A percentile compares a stretch with the other conserved stretches of the same genome.
Conservation (phyloP, 2,113 vertebrate genomes). For the Anser brachyrhynchus region DNA sequence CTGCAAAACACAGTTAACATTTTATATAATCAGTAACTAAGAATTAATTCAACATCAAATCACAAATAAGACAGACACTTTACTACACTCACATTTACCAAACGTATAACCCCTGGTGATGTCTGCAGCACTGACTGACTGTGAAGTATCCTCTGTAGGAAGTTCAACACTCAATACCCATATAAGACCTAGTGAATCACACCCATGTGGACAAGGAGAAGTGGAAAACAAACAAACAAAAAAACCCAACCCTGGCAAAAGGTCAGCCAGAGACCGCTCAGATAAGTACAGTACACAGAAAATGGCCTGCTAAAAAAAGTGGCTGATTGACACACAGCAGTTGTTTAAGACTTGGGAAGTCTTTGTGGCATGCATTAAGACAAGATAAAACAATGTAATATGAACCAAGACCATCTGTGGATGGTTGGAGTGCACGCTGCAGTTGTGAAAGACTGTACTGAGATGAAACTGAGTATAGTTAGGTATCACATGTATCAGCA, state of each 20-base stretch:
- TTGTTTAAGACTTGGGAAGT: slow-evolving; percentile 3
- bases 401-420: slow-evolving; percentile 6
- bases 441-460: neutral
- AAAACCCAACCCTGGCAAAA: neutral
- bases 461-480: neutral
- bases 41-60: neutral
- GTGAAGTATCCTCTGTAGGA: neutral
- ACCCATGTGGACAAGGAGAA: neutral
- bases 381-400: slow-evolving; percentile 49
- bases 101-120: neutral
- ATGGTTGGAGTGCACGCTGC: neutral
- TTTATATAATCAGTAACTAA: neutral
- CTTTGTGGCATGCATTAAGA: neutral
- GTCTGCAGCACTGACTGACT: neutral
- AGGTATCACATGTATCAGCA: neutral
- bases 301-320: neutral
- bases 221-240: neutral
- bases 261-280: neutral
- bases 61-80: neutral
- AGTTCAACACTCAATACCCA: neutral
- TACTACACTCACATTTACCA: neutral
- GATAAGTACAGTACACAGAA: slow-evolving; percentile 24
- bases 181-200: neutral
- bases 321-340: slow-evolving; percentile 45
- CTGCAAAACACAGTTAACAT: neutral